Base-by-base conservation (phyloP, 2,113 vertebrate genomes). In the Nicator chloris region DNA sequence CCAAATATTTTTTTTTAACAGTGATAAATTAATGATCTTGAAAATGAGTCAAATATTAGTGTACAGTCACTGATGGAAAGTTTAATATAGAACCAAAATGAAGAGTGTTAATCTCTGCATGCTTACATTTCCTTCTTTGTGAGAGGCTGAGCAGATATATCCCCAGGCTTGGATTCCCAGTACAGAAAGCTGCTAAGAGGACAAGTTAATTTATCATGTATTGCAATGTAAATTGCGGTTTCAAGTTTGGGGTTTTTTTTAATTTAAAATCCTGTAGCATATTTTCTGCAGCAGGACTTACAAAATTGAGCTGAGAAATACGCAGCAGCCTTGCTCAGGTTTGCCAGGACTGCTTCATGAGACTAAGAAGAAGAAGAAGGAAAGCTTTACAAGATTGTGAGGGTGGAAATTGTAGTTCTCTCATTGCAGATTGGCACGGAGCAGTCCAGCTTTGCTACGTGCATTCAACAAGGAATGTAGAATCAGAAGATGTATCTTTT, bases 281-380 rank as follows among this genome's bases (percentile, higher is more conserved):
- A 19, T 79, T 92, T 73, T 60, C 33, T 60, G 40, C 6, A 40
- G 13, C 13, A 39, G 19, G 40, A 37, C 13, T 44, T 31, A 59
- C 7, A 37, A 30, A 63, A 72, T 9, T 0, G 0, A 60, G 30
- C n/a, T 66, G 40, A 51, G 47, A 71, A 54, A n/a, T 22, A 8
- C 21, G 16, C 21, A n/a, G 24, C 7, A 45, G 37, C 20, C 11
- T 70, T 61, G 16, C 4, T 6, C 2, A 20, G 17, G 27, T 47
- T 86, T 39, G 7, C 9, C 12, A 16, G n/a, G 47, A 11, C 33
- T 64, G 17, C 28, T 64, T 83, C 21, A 6, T 6, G 13, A 30
- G 15, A 33, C 27, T 33, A 17, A 47, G n/a, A 54, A n/a, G 44
- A 80, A 56, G 8, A 16, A 84, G 28, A 63, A 42, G 7, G 11